A percentile compares a stretch with the other conserved stretches of the same genome.
Evolutionary conservation across 2,888 invertebrate species (phyloP).

Genomic region (Synergus laeviventris): DNA sequence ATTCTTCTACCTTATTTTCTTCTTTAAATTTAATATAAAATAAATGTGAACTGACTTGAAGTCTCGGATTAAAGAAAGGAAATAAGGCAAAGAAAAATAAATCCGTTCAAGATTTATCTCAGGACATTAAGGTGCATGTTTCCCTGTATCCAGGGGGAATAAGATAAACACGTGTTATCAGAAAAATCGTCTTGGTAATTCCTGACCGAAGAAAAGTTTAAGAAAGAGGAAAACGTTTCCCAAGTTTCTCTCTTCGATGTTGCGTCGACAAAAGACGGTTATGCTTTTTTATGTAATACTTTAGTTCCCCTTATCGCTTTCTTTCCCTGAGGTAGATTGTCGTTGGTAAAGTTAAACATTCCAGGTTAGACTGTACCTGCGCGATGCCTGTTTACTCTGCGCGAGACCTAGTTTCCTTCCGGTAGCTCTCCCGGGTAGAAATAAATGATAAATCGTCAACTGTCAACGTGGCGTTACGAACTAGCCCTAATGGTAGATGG

Average conservation of each 20-base stretch:
- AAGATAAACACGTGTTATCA: conserved; percentile 12
- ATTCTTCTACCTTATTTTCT: too few species aligned
- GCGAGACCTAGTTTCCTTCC: conserved; percentile 54
- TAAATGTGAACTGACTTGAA: not conserved
- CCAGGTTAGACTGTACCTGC: conserved; percentile 53
- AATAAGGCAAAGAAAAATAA: not conserved
- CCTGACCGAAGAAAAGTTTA: conserved; percentile 12
- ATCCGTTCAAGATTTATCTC: conserved; percentile 1
- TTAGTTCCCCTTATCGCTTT: conserved; percentile 8
- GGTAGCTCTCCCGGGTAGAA: conserved; percentile 52
- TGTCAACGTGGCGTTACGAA: conserved; percentile 45
- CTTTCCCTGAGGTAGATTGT: conserved; percentile 50
- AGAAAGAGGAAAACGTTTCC: conserved; percentile 9
- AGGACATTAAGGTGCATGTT: not conserved
- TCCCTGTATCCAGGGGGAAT: not conserved
- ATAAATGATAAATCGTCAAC: conserved; percentile 55
- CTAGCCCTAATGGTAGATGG: conserved; percentile 31
- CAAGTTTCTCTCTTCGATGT: conserved; percentile 20
- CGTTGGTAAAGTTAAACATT: conserved; percentile 58
- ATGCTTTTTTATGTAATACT: conserved; percentile 30
- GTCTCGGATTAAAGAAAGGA: not conserved
- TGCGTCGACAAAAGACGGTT: conserved; percentile 28
- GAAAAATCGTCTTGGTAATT: not conserved
- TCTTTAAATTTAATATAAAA: not conserved
- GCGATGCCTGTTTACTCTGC: conserved; percentile 55